Evolutionary conservation across 2,888 invertebrate genomes (phyloP).

Genomic region (Leistus spinibarbis): DNA sequence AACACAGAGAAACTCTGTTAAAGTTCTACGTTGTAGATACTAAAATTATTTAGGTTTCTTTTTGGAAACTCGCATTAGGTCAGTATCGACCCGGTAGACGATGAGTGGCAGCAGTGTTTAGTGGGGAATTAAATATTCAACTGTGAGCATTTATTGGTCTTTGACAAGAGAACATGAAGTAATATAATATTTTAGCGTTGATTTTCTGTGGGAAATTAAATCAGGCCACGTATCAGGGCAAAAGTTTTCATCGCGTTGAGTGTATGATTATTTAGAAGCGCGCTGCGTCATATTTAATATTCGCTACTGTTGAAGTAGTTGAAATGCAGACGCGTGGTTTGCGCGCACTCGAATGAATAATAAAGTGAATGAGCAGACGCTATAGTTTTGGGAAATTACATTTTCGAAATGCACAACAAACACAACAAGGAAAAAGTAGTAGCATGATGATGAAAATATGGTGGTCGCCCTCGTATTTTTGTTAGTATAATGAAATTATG

Average conservation of each 20-base stretch:
- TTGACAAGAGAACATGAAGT: no score
- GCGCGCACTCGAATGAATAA: background rate
- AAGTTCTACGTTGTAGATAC: no score
- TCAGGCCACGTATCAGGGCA: no score
- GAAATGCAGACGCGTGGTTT: background rate
- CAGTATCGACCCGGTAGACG: no score
- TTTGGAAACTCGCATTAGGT: no score
- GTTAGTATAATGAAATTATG: constrained; percentile 39
- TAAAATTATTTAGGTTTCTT: no score
- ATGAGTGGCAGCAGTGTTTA: no score
- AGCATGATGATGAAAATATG: background rate
- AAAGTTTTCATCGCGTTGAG: background rate
- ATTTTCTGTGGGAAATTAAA: no score
- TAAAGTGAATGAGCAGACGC: background rate
- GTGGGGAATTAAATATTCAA: no score
- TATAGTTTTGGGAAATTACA: constrained; percentile 1
- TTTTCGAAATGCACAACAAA: background rate
- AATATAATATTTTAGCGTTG: no score
- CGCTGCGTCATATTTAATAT: background rate
- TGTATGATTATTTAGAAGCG: background rate
- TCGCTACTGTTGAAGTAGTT: background rate
- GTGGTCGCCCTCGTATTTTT: constrained; percentile 23
- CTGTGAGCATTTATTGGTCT: no score
- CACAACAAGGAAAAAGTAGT: background rate
- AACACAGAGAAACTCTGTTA: no score